phyloP scores from a whole-genome alignment of 2,888 invertebrate genomes.

The Serrognathus titanus region DNA sequence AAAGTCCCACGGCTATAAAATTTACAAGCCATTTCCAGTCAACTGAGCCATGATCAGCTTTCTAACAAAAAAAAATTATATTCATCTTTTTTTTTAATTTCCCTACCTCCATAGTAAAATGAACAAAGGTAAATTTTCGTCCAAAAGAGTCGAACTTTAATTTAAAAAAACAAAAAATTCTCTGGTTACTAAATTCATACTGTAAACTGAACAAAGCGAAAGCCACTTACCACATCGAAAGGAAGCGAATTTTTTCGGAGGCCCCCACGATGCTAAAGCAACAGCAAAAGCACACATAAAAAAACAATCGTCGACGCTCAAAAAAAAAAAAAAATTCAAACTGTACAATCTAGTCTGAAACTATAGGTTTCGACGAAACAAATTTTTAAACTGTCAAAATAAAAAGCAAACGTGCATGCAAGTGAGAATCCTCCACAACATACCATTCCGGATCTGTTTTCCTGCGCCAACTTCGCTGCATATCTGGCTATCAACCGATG shows the following conservation, averaged over 20 bases:
- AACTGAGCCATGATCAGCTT: no score
- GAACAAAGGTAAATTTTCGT: no score
- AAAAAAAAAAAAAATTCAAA: conserved; percentile 1
- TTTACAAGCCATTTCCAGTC: no score
- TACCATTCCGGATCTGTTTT: conserved; percentile 72
- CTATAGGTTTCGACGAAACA: background rate
- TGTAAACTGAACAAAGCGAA: conserved; percentile 19
- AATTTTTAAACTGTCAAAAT: conserved; percentile 5
- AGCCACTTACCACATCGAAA: conserved; percentile 57
- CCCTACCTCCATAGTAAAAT: no score
- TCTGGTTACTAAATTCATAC: no score
- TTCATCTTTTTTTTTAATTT: no score
- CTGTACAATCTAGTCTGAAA: background rate
- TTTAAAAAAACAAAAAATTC: no score
- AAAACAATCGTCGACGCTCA: conserved; percentile 10
- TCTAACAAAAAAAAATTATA: no score
- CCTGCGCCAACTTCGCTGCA: conserved; percentile 91
- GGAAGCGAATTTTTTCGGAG: conserved; percentile 59
- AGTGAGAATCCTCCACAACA: no score
- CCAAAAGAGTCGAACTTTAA: no score
- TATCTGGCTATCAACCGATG: conserved; percentile 95
- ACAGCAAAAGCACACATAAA: conserved; percentile 43
- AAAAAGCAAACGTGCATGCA: background rate
- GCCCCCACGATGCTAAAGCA: conserved; percentile 54
- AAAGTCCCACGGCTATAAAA: no score